Evolutionary conservation across 2,113 vertebrate species (phyloP), one percentile per base, ranked within the genome.

Genomic region (Spermophilus dauricus): DNA sequence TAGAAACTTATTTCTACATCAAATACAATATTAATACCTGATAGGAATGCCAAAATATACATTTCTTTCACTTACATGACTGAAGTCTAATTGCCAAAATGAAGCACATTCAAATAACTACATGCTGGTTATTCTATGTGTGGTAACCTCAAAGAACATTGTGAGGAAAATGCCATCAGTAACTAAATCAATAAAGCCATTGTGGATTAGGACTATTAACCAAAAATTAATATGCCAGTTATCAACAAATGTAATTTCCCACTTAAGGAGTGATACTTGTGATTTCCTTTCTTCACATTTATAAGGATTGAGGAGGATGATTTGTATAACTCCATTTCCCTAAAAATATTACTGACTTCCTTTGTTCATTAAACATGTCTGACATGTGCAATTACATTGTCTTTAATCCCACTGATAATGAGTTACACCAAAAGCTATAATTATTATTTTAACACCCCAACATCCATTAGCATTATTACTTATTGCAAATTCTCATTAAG

Each of bases 211-310:
- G 30, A 4, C 26, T 80, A 70, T 70, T 84, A 56, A 76, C 84
- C 89, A 84, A 86, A 94, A 97, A 93, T 73, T 93, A 95, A 70
- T 69, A 84, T 70, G 24, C 10, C 69, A 69, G 22, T 86, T 94
- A 89, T 72, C 67, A 84, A 90, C 28, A 84, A 87, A 80, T 84
- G 61, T 86, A 88, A 95, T 84, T 96, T 61, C 56, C 86, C 14
- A 8, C 88, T 77, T 76, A 56, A 83, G 37, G 61, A 82, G 11
- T 56, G 17, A 65, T 48, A 53, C 5, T 42, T 80, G 34, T 69
- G 76, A 87, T 63, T 80, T 34, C 86, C n/a, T 39, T 86, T 61
- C n/a, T 87, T 76, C 65, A 72, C 86, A 77, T 82, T n/a, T 51
- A 24, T 80, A 53, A 94, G 70, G 30, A 97, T 37, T 80, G 24